These are phyloP conservation scores for Rambutsinella grinnellia DNA, from an alignment of 2,888 invertebrate genomes.

Conservation along the genomic window DNA sequence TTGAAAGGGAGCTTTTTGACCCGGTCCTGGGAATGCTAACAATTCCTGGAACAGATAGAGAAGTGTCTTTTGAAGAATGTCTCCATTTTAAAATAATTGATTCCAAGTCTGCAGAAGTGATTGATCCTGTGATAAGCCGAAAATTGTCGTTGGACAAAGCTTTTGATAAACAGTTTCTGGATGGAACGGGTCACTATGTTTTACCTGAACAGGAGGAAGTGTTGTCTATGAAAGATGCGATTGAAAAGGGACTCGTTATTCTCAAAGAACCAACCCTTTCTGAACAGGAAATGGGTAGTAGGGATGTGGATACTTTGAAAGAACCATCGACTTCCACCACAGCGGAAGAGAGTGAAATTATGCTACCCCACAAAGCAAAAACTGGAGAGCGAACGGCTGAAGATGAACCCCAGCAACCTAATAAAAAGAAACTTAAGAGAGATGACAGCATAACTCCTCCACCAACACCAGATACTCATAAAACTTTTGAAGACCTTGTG, in stretches of 20 bases:
- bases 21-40: conserved; percentile 86
- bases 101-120: conserved; percentile 83
- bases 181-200: conserved; percentile 83
- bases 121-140: conserved; percentile 82
- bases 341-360: not conserved
- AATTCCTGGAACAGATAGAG: conserved; percentile 87
- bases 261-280: conserved; percentile 70
- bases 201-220: conserved; percentile 69
- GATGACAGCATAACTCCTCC: not conserved
- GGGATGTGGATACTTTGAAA: not conserved
- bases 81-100: conserved; percentile 88
- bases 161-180: conserved; percentile 83
- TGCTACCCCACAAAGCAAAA: not conserved
- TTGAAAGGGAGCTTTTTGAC: conserved; percentile 85
- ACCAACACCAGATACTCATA: not conserved
- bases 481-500: not conserved
- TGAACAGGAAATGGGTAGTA: not conserved
- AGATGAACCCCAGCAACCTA: not conserved
- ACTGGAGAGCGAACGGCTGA: not conserved
- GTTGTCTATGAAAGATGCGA: conserved; percentile 67
- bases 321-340: not conserved
- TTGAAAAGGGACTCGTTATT: conserved; percentile 64
- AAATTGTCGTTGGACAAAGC: conserved; percentile 79
- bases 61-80: conserved; percentile 89
- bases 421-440: not conserved